Conservation (phyloP, 2,888 invertebrate genomes). For the Drosophila eohydei region DNA sequence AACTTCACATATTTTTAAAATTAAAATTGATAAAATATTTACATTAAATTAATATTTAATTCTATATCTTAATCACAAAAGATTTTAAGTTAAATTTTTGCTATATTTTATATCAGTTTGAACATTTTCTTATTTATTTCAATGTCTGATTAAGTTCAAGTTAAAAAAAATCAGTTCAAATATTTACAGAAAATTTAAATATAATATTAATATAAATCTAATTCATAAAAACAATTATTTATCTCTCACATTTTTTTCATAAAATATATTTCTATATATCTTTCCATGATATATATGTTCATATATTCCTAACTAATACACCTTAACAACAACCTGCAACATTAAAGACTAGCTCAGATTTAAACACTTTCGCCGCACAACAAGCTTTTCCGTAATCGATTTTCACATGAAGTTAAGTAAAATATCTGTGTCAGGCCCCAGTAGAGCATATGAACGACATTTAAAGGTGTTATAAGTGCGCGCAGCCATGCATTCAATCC, state of each 20-base stretch:
- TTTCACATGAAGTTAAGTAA: conserved; percentile 2
- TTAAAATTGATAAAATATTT: too few species aligned
- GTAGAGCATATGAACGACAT: conserved; percentile 14
- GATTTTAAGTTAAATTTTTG: too few species aligned
- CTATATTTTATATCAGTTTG: too few species aligned
- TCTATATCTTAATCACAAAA: too few species aligned
- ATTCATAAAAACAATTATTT: too few species aligned
- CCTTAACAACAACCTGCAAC: neutral
- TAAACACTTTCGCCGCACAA: neutral
- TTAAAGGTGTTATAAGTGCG: conserved; percentile 63
- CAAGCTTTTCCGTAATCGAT: conserved; percentile 11
- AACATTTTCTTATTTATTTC: too few species aligned
- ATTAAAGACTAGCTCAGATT: neutral
- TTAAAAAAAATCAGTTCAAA: neutral
- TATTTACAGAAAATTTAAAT: neutral
- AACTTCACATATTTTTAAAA: too few species aligned
- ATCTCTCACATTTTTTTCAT: too few species aligned
- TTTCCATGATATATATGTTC: too few species aligned
- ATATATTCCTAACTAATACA: neutral
- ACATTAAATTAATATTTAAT: too few species aligned
- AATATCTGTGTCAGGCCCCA: neutral
- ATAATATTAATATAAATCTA: neutral
- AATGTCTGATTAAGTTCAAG: too few species aligned
- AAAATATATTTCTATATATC: too few species aligned
- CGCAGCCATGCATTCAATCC: conserved; percentile 46